Base-by-base conservation (phyloP, 2,113 vertebrate species). In the Oreotrochilus melanogaster region DNA sequence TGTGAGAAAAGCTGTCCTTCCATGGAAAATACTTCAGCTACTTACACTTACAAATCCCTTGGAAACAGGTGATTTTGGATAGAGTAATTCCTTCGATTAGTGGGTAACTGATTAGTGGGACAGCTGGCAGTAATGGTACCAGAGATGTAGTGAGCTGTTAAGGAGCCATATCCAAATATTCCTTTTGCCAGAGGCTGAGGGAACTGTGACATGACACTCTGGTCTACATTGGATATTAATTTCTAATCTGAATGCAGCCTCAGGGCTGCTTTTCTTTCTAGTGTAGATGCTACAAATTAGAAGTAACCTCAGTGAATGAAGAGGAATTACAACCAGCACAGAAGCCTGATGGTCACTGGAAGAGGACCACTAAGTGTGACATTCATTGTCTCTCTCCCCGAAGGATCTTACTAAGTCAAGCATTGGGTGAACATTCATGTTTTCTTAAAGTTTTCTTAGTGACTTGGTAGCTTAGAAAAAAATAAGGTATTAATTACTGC, bases 31-130 rank as follows among this genome's bases (percentile, higher is more conserved):
- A 90, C 30, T 84, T 82, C 5, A 4, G 28, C 83, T 85, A 93
- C 93, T 97, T 93, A 86, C 2, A 0, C 62, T 97, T 94, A 86
- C 50, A 95, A 95, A 78, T 79, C 81, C 61, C 61, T 82, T 95
- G 69, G 67, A 73, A 35, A 70, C 76, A 79, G 84, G 72, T 85
- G 94, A 79, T 37, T 80, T 78, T 3, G 85, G 83, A 81, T 84
- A 95, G 66, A 30, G 76, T 45, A 78, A 65, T 30, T 80, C 33
- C 31, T 91, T 69, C 94, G 86, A 57, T 71, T 89, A 93, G 72
- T 69, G 72, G 51, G 48, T 57, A 48, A 53, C 42, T 79, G 57
- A 39, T 39, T 12, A 78, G 47, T 57, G 76, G 48, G 30, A 35
- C 10, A 50, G 72, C 28, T 65, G 74, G 37, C 58, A 86, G 57